Conservation (phyloP, 2,888 invertebrate genomes). For the Venustoraphidia nigricollis region DNA sequence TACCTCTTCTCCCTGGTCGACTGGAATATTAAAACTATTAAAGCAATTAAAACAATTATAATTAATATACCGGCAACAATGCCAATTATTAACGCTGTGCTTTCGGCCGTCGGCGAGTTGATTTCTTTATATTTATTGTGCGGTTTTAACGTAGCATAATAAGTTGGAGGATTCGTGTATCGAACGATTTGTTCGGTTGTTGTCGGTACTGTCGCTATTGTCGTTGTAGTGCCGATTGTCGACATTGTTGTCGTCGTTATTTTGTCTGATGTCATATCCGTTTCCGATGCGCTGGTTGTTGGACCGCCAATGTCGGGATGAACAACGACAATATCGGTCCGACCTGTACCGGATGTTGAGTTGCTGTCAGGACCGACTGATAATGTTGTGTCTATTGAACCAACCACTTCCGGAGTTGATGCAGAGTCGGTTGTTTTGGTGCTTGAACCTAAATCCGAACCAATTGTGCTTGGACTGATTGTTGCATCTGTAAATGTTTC, state of each 20-base stretch:
- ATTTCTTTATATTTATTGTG: constrained; percentile 32
- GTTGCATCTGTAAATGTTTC: no score
- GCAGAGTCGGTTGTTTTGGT: constrained; percentile 13
- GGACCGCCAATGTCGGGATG: constrained; percentile 6
- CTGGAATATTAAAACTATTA: constrained; percentile 78
- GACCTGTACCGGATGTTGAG: constrained; percentile 14
- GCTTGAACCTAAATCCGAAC: constrained; percentile 7
- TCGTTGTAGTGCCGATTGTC: constrained; percentile 16
- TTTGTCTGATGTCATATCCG: constrained; percentile 4
- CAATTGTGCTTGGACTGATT: not conserved
- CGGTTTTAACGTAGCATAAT: constrained; percentile 22
- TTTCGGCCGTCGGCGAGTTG: constrained; percentile 53
- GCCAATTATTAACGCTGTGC: constrained; percentile 65
- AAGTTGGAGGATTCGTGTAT: constrained; percentile 22
- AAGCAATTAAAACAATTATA: constrained; percentile 76
- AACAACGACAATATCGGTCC: constrained; percentile 5
- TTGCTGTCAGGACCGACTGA: constrained; percentile 2
- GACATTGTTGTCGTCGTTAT: constrained; percentile 9
- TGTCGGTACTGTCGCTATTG: constrained; percentile 16
- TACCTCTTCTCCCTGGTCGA: constrained; percentile 79
- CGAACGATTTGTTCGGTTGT: constrained; percentile 24
- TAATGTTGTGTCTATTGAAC: constrained; percentile 3
- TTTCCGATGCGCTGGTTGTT: constrained; percentile 3
- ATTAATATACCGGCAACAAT: constrained; percentile 85
- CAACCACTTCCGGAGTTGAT: constrained; percentile 17